Base-by-base conservation (phyloP, 2,797 vertebrate genomes). In the Smutsia gigantea region DNA sequence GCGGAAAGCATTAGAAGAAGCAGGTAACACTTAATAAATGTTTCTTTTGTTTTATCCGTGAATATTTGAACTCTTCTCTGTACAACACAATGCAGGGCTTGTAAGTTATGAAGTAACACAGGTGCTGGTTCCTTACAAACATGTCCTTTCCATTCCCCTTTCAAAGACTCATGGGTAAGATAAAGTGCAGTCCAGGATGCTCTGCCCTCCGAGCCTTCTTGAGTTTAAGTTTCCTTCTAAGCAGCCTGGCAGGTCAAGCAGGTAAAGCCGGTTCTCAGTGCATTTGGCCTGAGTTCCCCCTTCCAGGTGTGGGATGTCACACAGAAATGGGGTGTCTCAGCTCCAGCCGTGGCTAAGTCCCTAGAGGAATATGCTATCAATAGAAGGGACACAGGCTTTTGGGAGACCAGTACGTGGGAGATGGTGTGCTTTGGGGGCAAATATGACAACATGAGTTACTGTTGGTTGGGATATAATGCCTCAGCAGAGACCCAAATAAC, bases 1-100 rank as follows among this genome's bases (percentile, higher is more conserved):
- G 99, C 99, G 99, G 93, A 93, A 75, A 21, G 99, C 99, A 0
- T 97, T 99, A 92, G 98, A 99, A 94, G 95, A 98, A 96, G 99
- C 99, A 96, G 99, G 99, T 99, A 97, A 87, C 1, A 0, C 37
- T 21, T 37, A 34, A 9, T 5, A 21, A 4, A 19, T 14, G 11
- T 4, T 59, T 15, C 29, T 39, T 25, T 6, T 25, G 39, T 46
- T 49, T 59, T 29, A 3, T 18, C 42, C n/a, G 14, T 57, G 78
- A 23, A 2, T 27, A 7, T 3, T 14, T 27, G 69, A 46, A 39
- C 8, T 8, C 21, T 23, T 25, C 5, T 85, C 17, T 51, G 1
- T 0, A 10, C 17, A 1, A 21, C 3, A 10, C 1, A 39, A 4
- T 31, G 21, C 27, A 46, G 37, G 57, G 15, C 10, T 39, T 27